These are phyloP conservation scores for Pollenia angustigena DNA, from an alignment of 2,888 invertebrate genomes.

Conservation along the genomic window DNA sequence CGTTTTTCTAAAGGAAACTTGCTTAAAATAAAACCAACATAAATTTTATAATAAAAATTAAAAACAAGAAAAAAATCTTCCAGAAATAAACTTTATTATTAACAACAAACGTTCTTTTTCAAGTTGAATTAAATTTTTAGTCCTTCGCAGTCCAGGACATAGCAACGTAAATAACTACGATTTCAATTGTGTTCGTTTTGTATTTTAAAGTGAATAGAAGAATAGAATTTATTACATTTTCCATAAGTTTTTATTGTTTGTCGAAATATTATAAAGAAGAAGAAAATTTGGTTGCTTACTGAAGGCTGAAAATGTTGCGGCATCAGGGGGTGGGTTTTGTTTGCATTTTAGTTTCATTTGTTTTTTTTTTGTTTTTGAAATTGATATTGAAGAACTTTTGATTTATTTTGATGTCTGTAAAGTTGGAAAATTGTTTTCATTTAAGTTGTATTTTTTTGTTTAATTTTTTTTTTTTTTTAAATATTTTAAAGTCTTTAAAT, in stretches of 20 bases:
- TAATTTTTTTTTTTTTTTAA: constrained; percentile 69
- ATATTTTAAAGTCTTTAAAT: constrained; percentile 72
- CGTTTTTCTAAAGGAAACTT: constrained; percentile 13
- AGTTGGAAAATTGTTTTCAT: constrained; percentile 68
- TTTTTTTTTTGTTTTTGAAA: constrained; percentile 22
- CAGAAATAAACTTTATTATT: constrained; percentile 41
- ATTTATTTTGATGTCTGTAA: constrained; percentile 74
- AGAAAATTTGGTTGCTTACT: constrained; percentile 43
- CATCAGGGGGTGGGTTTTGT: constrained; percentile 17
- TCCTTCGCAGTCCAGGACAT: background rate
- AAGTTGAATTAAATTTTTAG: constrained; percentile 41
- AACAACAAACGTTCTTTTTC: constrained; percentile 12
- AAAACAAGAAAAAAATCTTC: background rate
- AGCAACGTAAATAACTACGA: constrained; percentile 4
- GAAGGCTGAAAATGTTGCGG: background rate
- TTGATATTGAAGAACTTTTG: constrained; percentile 72
- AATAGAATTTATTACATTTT: constrained; percentile 70
- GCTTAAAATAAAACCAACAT: constrained; percentile 29
- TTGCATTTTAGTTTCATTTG: background rate
- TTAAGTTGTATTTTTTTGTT: constrained; percentile 77
- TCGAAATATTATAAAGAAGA: constrained; percentile 47
- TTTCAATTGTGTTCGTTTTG: constrained; percentile 10
- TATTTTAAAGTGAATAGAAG: constrained; percentile 33
- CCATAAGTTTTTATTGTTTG: constrained; percentile 71
- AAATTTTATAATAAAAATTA: constrained; percentile 32